Conservation (phyloP, 2,888 invertebrate species). For the Macrophya alboannulata region DNA sequence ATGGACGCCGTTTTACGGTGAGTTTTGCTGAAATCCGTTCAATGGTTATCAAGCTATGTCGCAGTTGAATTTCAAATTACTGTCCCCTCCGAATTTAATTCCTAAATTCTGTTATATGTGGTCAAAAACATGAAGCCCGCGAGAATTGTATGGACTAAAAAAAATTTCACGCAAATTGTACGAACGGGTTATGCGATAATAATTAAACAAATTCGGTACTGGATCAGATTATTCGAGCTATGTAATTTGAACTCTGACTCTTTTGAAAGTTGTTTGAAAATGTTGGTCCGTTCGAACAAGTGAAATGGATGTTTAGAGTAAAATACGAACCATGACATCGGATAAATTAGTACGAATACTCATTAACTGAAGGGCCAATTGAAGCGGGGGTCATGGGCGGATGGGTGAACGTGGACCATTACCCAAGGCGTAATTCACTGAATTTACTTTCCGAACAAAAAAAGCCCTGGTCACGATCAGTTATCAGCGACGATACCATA, state of each 20-base stretch:
- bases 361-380: slow-evolving; percentile 30
- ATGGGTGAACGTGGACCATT: slow-evolving; percentile 33
- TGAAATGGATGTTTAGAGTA: slow-evolving; percentile 5
- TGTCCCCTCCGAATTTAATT: not conserved
- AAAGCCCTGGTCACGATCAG: slow-evolving; percentile 40
- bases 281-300: not conserved
- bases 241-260: not conserved
- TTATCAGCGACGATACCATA: slow-evolving; percentile 28
- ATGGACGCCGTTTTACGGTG: not conserved
- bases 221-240: not conserved
- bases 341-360: slow-evolving; percentile 23
- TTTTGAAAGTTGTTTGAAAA: slow-evolving; percentile 12
- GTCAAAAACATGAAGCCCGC: not conserved
- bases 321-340: slow-evolving; percentile 9
- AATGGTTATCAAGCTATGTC: slow-evolving; percentile 11
- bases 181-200: too few species aligned
- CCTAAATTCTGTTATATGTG: not conserved
- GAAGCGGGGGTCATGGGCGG: slow-evolving; percentile 29
- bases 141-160: not conserved
- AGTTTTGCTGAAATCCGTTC: not conserved
- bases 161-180: not conserved
- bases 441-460: slow-evolving; percentile 35
- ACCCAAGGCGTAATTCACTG: slow-evolving; percentile 42
- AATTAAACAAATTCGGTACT: not conserved
- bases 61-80: not conserved